Conservation (phyloP, 2,113 vertebrate genomes). For the Myocastor coypus region DNA sequence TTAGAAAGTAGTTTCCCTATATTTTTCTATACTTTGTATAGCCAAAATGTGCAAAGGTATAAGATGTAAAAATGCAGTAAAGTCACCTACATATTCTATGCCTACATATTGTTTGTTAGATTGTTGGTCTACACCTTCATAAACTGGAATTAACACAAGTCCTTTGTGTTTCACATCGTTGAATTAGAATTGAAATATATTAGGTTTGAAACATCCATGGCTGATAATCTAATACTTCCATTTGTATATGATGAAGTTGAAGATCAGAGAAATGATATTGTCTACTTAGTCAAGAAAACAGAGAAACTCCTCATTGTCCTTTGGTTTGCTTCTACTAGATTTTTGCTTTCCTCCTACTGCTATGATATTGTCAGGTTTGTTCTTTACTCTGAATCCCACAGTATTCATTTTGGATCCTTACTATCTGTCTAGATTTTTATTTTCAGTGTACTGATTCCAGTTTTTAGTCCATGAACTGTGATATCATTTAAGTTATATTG, state of each 20-base stretch:
- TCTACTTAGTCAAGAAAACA: neutral
- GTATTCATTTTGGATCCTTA: conserved; percentile 30
- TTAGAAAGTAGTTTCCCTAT: neutral
- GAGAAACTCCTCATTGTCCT: neutral
- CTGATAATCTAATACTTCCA: neutral
- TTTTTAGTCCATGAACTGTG: conserved; percentile 10
- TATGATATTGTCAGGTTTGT: conserved; percentile 47
- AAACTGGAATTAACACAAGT: conserved; percentile 37
- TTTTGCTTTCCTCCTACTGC: neutral
- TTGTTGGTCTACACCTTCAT: neutral
- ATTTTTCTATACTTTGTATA: neutral
- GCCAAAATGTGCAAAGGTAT: conserved; percentile 14
- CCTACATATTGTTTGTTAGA: neutral
- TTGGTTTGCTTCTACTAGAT: conserved; percentile 24
- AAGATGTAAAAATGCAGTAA: conserved; percentile 10
- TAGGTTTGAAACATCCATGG: neutral
- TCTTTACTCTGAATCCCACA: neutral
- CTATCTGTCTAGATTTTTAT: conserved; percentile 17
- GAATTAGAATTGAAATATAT: conserved; percentile 33
- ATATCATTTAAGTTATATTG: neutral
- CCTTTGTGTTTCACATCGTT: neutral
- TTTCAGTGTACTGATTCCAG: neutral
- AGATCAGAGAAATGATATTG: neutral
- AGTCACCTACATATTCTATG: neutral
- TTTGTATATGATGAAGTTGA: conserved; percentile 18